Base-by-base conservation (phyloP, 2,797 vertebrate genomes). In the Melanotaenia trifasciata region DNA sequence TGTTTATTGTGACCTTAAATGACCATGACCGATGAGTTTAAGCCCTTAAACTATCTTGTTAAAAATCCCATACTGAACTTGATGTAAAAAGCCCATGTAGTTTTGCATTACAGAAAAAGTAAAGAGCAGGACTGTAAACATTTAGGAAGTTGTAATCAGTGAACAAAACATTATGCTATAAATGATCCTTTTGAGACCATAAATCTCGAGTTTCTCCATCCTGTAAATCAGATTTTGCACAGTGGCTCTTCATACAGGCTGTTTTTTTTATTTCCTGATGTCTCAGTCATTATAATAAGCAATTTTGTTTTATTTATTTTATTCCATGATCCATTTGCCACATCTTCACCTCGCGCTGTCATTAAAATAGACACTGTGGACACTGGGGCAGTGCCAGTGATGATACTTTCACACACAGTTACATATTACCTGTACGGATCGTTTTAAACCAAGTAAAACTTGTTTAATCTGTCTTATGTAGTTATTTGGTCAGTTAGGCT, bases 191-290 rank as follows among this genome's bases (percentile, higher is more conserved):
- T 45, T 54, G 28, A 59, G 43, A 20, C 1, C 38, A 63, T 33
- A 16, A 50, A 33, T 56, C 35, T 70, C 30, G 28, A 58, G 33
- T 32, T 72, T 64, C 33, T 67, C 66, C 68, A 26, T 6, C 9
- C 33, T 43, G 33, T 13, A 35, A 71, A 70, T 64, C 76, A 36
- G 60, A 43, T 65, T 61, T 58, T 28, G 26, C 56, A 61, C 69
- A 30, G 30, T 24, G 6, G 0, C 4, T 58, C 58, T 65, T 54
- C 40, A 18, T 28, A 56, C 60, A 63, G 28, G 24, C 54, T 26
- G 26, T 13, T 58, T 63, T 5, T 38, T 58, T 38, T 38, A 3
- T 32, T 1, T 7, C 33, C 12, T 12, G 32, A 9, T 26, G 3
- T 50, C 14, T 50, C 40, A 53, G 32, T 35, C 5, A 33, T 11